Conservation (phyloP, 2,888 invertebrate genomes). For the Nebria brevicollis region DNA sequence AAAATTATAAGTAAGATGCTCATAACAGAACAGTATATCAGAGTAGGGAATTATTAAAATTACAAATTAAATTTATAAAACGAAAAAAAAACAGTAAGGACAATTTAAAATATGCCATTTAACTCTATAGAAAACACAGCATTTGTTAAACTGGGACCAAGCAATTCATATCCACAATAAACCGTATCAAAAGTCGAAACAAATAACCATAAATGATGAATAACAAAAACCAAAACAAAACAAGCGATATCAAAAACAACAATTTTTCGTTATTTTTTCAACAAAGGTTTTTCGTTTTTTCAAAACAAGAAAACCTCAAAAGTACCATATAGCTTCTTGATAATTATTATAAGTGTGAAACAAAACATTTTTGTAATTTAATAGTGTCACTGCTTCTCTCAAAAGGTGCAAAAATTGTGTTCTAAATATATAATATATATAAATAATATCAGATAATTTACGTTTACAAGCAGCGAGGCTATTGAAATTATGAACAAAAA, state of each 20-base stretch:
- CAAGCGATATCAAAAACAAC: conserved; percentile 50
- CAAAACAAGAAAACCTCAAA: conserved; percentile 37
- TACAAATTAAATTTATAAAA: conserved; percentile 13
- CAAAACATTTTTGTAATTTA: conserved; percentile 35
- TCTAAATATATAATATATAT: conserved; percentile 45
- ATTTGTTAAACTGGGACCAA: conserved; percentile 62
- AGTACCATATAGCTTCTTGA: conserved; percentile 41
- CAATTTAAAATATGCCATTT: conserved; percentile 50
- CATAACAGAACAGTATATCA: conserved; percentile 32
- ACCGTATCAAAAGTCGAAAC: conserved; percentile 57
- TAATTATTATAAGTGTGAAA: conserved; percentile 41
- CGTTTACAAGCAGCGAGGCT: conserved; percentile 41
- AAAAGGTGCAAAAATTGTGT: conserved; percentile 47
- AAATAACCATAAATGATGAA: conserved; percentile 49
- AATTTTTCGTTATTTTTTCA: conserved; percentile 34
- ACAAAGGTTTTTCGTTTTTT: conserved; percentile 18
- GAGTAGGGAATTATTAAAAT: conserved; percentile 21
- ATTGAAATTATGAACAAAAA: conserved; percentile 37
- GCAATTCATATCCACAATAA: conserved; percentile 61
- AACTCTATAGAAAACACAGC: conserved; percentile 51
- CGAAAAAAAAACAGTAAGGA: conserved; percentile 25
- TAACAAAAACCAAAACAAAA: conserved; percentile 29
- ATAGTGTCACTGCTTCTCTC: conserved; percentile 46
- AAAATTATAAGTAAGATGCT: conserved; percentile 34
- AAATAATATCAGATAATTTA: conserved; percentile 34